phyloP scores from a whole-genome alignment of 2,888 invertebrate species.

The Copidosoma aretas region DNA sequence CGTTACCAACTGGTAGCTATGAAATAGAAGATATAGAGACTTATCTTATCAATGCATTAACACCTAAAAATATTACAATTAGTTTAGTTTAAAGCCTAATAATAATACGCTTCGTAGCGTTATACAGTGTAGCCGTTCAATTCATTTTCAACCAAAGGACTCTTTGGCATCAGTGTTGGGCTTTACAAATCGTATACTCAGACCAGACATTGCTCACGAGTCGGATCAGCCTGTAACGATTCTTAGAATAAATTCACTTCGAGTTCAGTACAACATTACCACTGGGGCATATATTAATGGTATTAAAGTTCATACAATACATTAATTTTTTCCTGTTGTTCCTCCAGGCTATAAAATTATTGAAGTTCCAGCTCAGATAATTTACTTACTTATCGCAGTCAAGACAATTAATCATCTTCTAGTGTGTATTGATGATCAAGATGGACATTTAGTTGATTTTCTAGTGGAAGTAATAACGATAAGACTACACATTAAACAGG shows the following conservation, averaged over 20 bases:
- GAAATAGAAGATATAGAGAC: constrained; percentile 34
- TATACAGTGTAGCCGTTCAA: constrained; percentile 28
- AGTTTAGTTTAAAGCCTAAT: constrained; percentile 29
- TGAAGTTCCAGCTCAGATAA: constrained; percentile 46
- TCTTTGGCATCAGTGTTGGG: constrained; percentile 38
- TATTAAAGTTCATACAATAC: constrained; percentile 9
- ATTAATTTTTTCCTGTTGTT: constrained; percentile 25
- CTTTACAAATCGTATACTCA: constrained; percentile 29
- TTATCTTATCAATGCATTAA: constrained; percentile 1
- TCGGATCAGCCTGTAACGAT: constrained; percentile 28
- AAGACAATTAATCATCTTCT: constrained; percentile 41
- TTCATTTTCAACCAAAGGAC: constrained; percentile 37
- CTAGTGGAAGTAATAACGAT: too few relatives aligned
- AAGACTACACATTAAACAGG: too few relatives aligned
- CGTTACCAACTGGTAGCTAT: constrained; percentile 32
- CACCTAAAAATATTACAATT: constrained; percentile 14
- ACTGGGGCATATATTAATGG: constrained; percentile 27
- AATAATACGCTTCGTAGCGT: constrained; percentile 37
- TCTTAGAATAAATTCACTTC: constrained; percentile 17
- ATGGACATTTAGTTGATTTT: too few relatives aligned
- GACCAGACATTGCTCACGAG: constrained; percentile 27
- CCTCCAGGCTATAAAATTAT: constrained; percentile 51
- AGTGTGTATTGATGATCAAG: too few relatives aligned
- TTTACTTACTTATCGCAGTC: constrained; percentile 42
- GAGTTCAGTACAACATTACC: constrained; percentile 38